phyloP scores from a whole-genome alignment of 2,888 invertebrate species.

The Dastarcus helophoroides region DNA sequence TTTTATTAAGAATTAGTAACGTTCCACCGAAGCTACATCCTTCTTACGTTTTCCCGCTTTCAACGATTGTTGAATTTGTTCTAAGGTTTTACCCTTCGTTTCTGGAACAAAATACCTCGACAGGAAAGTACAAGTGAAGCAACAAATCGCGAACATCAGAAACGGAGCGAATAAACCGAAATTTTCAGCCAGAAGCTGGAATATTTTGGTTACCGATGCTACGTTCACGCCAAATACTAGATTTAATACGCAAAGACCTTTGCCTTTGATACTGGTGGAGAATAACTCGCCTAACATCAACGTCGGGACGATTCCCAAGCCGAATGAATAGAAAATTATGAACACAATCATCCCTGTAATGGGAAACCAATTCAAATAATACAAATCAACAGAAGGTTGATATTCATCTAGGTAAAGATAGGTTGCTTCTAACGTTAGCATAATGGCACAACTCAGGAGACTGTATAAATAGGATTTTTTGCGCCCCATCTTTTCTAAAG shows the following conservation, averaged over 20 bases:
- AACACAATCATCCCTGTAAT: conserved; percentile 19
- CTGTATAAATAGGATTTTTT: conserved; percentile 21
- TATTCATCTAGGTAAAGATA: conserved; percentile 26
- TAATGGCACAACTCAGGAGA: conserved; percentile 14
- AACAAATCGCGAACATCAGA: conserved; percentile 21
- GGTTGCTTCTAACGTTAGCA: conserved; percentile 6
- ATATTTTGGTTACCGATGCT: conserved; percentile 24
- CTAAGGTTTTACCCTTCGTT: conserved; percentile 30
- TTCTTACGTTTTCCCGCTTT: conserved; percentile 25
- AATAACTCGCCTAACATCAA: conserved; percentile 23
- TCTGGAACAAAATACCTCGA: conserved; percentile 25
- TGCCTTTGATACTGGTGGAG: conserved; percentile 26
- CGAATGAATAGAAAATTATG: conserved; percentile 18
- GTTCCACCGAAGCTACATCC: too few species aligned
- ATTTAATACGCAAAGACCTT: conserved; percentile 23
- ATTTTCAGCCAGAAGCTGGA: conserved; percentile 23
- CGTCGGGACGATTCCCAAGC: conserved; percentile 20
- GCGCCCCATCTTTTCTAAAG: conserved; percentile 21
- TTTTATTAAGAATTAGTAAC: too few species aligned
- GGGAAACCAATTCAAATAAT: conserved; percentile 19
- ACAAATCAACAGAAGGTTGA: conserved; percentile 15
- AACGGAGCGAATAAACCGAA: conserved; percentile 26
- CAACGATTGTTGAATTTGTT: conserved; percentile 31
- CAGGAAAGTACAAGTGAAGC: conserved; percentile 18
- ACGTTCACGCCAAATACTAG: conserved; percentile 23